A percentile compares a stretch with the other conserved stretches of the same genome.
These are phyloP conservation scores for Hypselothyrea guttata DNA, from an alignment of 2,888 invertebrate species.

Conservation along the genomic window DNA sequence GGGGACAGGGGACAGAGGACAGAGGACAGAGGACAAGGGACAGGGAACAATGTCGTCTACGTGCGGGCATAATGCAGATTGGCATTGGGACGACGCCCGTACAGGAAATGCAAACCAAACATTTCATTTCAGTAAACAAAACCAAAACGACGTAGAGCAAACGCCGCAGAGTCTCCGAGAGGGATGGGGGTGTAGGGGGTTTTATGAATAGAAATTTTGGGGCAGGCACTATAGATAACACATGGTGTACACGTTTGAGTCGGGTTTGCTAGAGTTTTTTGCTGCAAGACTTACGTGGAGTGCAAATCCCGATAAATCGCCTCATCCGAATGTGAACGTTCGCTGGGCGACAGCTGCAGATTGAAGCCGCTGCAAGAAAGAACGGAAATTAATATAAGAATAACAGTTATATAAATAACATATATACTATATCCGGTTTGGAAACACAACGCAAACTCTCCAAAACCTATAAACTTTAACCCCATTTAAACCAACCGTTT, in stretches of 20 bases:
- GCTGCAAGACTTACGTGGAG: conserved; percentile 86
- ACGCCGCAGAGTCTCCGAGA: too few species aligned
- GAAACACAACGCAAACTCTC: too few species aligned
- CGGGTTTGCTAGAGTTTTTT: not conserved
- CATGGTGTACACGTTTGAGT: conserved; percentile 13
- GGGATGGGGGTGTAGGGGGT: not conserved
- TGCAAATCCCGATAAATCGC: conserved; percentile 93
- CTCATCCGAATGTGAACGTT: conserved; percentile 90
- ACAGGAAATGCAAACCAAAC: conserved; percentile 62
- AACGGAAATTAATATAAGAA: not conserved
- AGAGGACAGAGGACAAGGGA: too few species aligned
- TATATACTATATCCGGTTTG: too few species aligned
- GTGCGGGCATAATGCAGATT: conserved; percentile 63
- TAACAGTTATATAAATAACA: too few species aligned
- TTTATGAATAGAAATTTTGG: not conserved
- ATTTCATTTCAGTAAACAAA: too few species aligned
- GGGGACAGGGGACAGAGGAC: too few species aligned
- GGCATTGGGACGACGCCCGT: conserved; percentile 17
- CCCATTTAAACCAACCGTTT: too few species aligned
- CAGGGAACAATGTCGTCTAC: conserved; percentile 22
- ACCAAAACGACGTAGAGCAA: too few species aligned
- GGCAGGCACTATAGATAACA: conserved; percentile 40
- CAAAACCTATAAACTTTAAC: too few species aligned
- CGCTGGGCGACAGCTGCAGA: conserved; percentile 84
- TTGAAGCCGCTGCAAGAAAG: conserved; percentile 89